phyloP scores from a whole-genome alignment of 2,888 invertebrate species.

The Drosophila peninsularis region DNA sequence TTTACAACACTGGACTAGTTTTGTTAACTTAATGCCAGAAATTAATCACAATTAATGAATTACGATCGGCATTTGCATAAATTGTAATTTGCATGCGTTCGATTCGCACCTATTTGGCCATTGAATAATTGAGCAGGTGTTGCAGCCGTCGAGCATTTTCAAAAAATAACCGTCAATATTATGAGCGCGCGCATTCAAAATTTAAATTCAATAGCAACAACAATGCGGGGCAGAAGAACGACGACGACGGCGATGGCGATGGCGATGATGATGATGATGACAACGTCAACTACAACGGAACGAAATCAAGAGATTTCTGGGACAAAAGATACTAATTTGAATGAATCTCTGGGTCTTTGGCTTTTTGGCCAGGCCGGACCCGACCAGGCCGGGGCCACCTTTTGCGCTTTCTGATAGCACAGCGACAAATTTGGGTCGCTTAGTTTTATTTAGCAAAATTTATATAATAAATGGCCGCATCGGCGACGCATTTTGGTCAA shows the following conservation, averaged over 20 bases:
- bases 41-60: constrained; percentile 4
- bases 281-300: constrained; percentile 33
- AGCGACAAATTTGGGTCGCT: constrained; percentile 70
- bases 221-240: constrained; percentile 34
- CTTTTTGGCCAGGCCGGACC: constrained; percentile 1
- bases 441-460: constrained; percentile 71
- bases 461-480: constrained; percentile 81
- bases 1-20: constrained; percentile 27
- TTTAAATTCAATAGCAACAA: constrained; percentile 71
- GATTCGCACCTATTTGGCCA: constrained; percentile 18
- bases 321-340: constrained; percentile 5
- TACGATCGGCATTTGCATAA: constrained; percentile 20
- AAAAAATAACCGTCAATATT: constrained; percentile 79
- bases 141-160: constrained; percentile 50
- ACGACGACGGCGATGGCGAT: constrained; percentile 8
- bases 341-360: constrained; percentile 10
- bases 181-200: constrained; percentile 80
- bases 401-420: constrained; percentile 43
- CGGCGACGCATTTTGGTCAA: constrained; percentile 61
- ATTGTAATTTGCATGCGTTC: constrained; percentile 8
- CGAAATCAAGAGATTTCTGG: constrained; percentile 23
- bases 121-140: constrained; percentile 47
- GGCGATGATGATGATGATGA: constrained; percentile 18
- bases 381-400: constrained; percentile 39
- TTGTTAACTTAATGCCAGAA: neutral